These are phyloP conservation scores for Oryzaephilus surinamensis DNA, from an alignment of 1,140 invertebrate genomes.

Conservation along the genomic window DNA sequence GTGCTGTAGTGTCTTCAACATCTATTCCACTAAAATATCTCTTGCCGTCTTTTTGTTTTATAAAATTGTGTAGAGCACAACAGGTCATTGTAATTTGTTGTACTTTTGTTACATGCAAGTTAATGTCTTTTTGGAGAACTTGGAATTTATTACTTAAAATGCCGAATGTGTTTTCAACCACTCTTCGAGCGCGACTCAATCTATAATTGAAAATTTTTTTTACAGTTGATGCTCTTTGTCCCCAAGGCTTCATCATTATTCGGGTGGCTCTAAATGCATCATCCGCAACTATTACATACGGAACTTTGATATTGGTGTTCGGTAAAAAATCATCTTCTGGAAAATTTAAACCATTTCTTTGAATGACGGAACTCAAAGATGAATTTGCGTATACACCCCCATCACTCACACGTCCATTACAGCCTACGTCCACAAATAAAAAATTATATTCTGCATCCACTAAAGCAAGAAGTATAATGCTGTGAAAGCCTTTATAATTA, in stretches of 20 bases:
- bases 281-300: slow-evolving; percentile 3
- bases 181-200: slow-evolving; percentile 5
- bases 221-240: slow-evolving; percentile 7
- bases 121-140: slow-evolving; percentile 13
- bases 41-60: slow-evolving; percentile 1
- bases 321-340: neutral
- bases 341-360: neutral
- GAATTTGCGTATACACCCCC: slow-evolving; percentile 1
- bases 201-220: slow-evolving; percentile 15
- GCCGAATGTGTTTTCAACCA: slow-evolving; percentile 14
- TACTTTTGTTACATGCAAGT: slow-evolving; percentile 10
- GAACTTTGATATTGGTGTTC: neutral
- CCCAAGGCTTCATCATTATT: neutral
- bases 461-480: slow-evolving; percentile 29
- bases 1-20: no score
- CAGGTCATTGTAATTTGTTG: slow-evolving; percentile 10
- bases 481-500: slow-evolving; percentile 32
- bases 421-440: slow-evolving; percentile 3
- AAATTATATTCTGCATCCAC: slow-evolving; percentile 32
- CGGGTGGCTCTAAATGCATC: neutral
- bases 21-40: no score
- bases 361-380: neutral
- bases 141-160: slow-evolving; percentile 9
- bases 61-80: slow-evolving; percentile 14
- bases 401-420: slow-evolving; percentile 1